Evolutionary conservation across 2,113 vertebrate genomes (phyloP).

Genomic region (Pholis gunnellus): DNA sequence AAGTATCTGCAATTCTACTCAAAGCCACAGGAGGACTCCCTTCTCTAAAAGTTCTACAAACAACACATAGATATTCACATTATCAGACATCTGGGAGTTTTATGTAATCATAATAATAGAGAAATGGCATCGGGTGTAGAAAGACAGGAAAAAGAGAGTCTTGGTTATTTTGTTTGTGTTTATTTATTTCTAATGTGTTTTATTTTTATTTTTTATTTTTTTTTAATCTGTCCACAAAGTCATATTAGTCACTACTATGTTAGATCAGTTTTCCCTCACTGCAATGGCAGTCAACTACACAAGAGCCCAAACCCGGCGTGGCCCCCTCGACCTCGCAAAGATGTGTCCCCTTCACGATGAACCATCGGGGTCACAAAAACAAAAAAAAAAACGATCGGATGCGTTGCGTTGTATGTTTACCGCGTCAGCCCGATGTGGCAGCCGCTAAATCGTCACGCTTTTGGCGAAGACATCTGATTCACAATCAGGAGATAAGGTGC

Average conservation of each 20-base stretch:
- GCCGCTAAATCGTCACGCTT: neutral
- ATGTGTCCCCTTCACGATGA: constrained; percentile 42
- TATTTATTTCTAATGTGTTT: constrained; percentile 85
- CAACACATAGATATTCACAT: neutral
- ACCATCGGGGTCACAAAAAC: neutral
- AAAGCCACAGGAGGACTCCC: constrained; percentile 37
- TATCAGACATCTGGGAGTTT: neutral
- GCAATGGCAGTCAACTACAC: constrained; percentile 87
- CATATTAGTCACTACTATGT: constrained; percentile 90
- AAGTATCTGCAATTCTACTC: neutral
- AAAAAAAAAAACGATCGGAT: neutral
- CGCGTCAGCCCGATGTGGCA: neutral
- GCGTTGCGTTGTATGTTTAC: neutral
- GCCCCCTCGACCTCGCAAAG: constrained; percentile 60
- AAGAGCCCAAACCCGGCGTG: constrained; percentile 82
- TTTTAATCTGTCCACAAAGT: constrained; percentile 84
- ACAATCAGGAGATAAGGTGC: constrained; percentile 62
- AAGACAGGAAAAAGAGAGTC: constrained; percentile 34
- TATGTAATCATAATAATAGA: neutral
- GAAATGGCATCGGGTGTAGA: neutral
- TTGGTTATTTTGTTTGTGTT: constrained; percentile 65
- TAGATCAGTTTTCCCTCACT: constrained; percentile 86
- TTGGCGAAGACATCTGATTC: constrained; percentile 29
- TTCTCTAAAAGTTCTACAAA: neutral
- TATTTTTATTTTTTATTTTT: constrained; percentile 58